Percentiles rank a stretch among this genome's conserved stretches.
Evolutionary conservation across 2,113 vertebrate species (phyloP).

Genomic region (Nettapus auritus): DNA sequence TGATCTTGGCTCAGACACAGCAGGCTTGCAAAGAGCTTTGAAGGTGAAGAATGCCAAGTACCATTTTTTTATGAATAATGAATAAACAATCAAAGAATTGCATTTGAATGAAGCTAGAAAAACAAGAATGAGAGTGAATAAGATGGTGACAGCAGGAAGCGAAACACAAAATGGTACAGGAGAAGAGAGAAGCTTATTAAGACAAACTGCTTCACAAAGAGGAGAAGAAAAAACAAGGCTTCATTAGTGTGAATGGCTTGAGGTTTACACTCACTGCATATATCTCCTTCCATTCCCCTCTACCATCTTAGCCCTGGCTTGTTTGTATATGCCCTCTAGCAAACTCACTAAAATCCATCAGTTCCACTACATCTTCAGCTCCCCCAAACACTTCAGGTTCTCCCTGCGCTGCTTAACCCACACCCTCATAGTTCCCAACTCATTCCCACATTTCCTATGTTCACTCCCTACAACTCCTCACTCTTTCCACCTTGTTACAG

Average conservation of each 20-base stretch:
- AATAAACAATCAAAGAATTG: constrained; percentile 57
- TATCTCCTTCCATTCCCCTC: not conserved
- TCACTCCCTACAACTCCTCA: not conserved
- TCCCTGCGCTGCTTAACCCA: not conserved
- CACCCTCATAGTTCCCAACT: not conserved
- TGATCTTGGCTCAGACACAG: constrained; percentile 50
- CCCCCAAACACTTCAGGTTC: not conserved
- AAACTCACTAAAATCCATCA: not conserved
- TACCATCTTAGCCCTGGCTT: not conserved
- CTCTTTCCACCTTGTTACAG: not conserved
- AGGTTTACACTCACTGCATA: not conserved
- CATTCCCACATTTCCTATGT: not conserved
- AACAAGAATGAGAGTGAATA: constrained; percentile 33
- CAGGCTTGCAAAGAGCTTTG: constrained; percentile 45
- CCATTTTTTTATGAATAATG: constrained; percentile 56
- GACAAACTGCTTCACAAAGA: not conserved
- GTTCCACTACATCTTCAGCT: not conserved
- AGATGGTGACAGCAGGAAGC: constrained; percentile 19
- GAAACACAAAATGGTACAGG: not conserved
- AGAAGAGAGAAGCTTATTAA: constrained; percentile 8
- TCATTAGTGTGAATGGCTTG: not conserved
- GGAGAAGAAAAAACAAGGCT: not conserved
- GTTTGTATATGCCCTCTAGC: not conserved
- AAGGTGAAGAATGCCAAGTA: constrained; percentile 36
- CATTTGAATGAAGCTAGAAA: constrained; percentile 28